These are phyloP conservation scores for Octodonta nipae DNA, from an alignment of 2,888 invertebrate genomes.

Conservation along the genomic window DNA sequence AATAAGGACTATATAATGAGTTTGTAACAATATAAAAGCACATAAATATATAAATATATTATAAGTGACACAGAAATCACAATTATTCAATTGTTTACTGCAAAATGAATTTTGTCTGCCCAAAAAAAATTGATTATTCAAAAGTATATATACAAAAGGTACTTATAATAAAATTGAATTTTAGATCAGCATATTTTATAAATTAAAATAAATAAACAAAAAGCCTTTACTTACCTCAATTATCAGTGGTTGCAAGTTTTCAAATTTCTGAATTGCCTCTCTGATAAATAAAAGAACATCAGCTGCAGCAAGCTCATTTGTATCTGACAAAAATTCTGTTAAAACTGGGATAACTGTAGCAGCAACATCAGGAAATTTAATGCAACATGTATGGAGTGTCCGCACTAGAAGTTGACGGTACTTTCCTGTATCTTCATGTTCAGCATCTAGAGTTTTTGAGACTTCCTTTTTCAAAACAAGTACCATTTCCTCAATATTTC, in stretches of 20 bases:
- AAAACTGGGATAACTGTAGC: slow-evolving; percentile 86
- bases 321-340: slow-evolving; percentile 83
- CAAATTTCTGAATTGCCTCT: slow-evolving; percentile 90
- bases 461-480: slow-evolving; percentile 85
- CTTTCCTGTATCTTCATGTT: slow-evolving; percentile 83
- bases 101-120: no score
- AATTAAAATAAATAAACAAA: background rate
- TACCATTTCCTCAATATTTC: slow-evolving; percentile 93
- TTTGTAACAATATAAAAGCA: no score
- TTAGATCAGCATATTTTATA: no score
- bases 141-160: no score
- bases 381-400: slow-evolving; percentile 84
- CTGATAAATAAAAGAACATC: slow-evolving; percentile 91
- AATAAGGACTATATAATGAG: no score
- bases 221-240: slow-evolving; percentile 61
- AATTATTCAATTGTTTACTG: no score
- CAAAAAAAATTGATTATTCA: no score
- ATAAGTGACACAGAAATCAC: no score
- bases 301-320: slow-evolving; percentile 76
- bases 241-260: slow-evolving; percentile 64
- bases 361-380: slow-evolving; percentile 93
- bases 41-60: no score
- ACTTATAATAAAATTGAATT: no score
- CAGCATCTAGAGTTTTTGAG: slow-evolving; percentile 73
- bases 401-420: slow-evolving; percentile 90